Evolutionary conservation across 2,113 vertebrate genomes (phyloP), one percentile per base, ranked within the genome.

Genomic region (Nymphicus hollandicus): DNA sequence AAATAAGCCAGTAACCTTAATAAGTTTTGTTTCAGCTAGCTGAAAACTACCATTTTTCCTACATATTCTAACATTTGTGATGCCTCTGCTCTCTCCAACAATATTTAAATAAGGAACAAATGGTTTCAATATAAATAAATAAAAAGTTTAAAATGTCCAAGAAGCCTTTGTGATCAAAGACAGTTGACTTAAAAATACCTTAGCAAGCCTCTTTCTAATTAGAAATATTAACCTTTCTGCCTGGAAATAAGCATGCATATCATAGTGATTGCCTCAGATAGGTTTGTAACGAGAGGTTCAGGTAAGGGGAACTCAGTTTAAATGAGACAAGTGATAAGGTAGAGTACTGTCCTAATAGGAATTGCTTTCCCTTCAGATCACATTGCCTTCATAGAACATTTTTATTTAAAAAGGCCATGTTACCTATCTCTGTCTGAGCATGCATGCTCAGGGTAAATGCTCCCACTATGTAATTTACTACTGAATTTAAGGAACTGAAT

Each of bases 201-300:
- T 83, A 78, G 76, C 18, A 53, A 90, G 72, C 31, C 27, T 85
- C 52, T 89, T 95, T 78, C 64, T 88, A 93, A 94, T 97, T 88
- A 95, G 50, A 91, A 95, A 81, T 90, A 92, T 80, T 95, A 97
- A 95, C 74, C 81, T 96, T 96, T 93, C 85, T 74, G 46, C 56
- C 82, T 79, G 56, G 56, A 94, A 96, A 95, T 81, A 86, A 85
- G 65, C 33, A 82, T 6, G 6, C 17, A 31, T 37, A 66, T 77
- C 68, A 68, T 2, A 58, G 60, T 11, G 53, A 86, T 84, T 93
- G 22, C 81, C 43, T 93, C 41, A 85, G 78, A 91, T 25, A 78
- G 29, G 35, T 82, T 79, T 86, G 78, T 70, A 88, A 83, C 64
- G 79, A 88, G 85, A 93, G 25, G 41, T 58, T 89, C 87, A 63